These are phyloP conservation scores for Callimorpha dominula DNA, from an alignment of 2,888 invertebrate genomes.

Conservation along the genomic window DNA sequence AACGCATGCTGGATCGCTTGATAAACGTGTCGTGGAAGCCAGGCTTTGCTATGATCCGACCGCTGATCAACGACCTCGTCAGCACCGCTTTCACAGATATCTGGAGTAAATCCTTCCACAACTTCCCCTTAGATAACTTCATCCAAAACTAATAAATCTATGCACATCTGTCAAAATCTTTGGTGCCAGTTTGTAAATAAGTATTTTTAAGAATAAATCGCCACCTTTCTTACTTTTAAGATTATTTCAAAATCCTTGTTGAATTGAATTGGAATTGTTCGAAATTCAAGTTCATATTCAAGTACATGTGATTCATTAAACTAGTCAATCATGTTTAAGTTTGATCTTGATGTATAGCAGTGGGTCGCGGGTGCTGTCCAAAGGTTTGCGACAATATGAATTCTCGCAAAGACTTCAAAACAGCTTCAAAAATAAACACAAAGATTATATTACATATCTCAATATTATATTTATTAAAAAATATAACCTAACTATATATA, in stretches of 20 bases:
- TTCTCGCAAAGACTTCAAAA: not conserved
- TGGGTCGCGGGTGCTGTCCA: not conserved
- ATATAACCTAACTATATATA: slow-evolving; percentile 87
- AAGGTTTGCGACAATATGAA: not conserved
- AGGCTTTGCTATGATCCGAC: slow-evolving; percentile 91
- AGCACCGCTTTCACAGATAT: slow-evolving; percentile 94
- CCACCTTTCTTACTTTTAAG: not conserved
- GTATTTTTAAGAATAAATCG: slow-evolving; percentile 4
- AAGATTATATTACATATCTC: slow-evolving; percentile 83
- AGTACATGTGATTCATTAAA: slow-evolving; percentile 35
- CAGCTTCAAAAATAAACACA: slow-evolving; percentile 59
- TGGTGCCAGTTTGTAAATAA: slow-evolving; percentile 48
- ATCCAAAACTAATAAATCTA: slow-evolving; percentile 73
- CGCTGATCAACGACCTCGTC: slow-evolving; percentile 93
- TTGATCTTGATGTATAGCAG: slow-evolving; percentile 4
- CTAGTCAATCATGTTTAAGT: slow-evolving; percentile 49
- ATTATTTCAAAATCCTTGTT: not conserved
- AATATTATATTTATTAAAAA: slow-evolving; percentile 87
- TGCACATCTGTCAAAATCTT: slow-evolving; percentile 10
- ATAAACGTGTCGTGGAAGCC: slow-evolving; percentile 94
- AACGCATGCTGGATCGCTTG: slow-evolving; percentile 90
- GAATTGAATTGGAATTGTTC: not conserved
- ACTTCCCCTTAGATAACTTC: slow-evolving; percentile 90
- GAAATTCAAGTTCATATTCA: not conserved
- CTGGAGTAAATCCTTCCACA: slow-evolving; percentile 91